Evolutionary conservation across 2,113 vertebrate species (phyloP).

Genomic region (Cryptotis parvus): DNA sequence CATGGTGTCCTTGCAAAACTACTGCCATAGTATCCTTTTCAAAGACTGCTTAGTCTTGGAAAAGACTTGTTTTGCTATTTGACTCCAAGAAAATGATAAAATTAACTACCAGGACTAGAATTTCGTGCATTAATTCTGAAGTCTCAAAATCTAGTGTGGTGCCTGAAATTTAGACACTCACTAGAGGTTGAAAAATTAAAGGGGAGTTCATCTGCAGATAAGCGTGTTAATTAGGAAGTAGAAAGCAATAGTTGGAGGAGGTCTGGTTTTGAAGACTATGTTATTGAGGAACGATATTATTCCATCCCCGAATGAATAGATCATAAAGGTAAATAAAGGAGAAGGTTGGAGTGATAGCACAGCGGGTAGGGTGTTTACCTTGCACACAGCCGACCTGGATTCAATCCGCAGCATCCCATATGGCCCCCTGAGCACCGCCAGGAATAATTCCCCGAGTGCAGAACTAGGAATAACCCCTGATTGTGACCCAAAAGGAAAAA

Average conservation of each 20-base stretch:
- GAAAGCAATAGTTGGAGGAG: slow-evolving; percentile 19
- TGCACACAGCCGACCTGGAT: background rate
- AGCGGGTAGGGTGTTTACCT: background rate
- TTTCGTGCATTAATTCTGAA: slow-evolving; percentile 30
- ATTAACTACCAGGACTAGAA: slow-evolving; percentile 38
- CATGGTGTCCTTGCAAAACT: slow-evolving; percentile 15
- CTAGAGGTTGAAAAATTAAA: slow-evolving; percentile 23
- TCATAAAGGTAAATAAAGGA: slow-evolving; percentile 10
- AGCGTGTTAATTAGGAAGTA: background rate
- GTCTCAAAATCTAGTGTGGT: slow-evolving; percentile 14
- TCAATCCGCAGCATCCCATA: background rate
- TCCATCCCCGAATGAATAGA: slow-evolving; percentile 12
- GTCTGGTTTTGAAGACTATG: slow-evolving; percentile 5
- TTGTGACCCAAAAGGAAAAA: too few species aligned
- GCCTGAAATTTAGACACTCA: background rate
- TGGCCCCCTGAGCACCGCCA: too few species aligned
- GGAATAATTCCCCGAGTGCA: too few species aligned
- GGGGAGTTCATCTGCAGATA: background rate
- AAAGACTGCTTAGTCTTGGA: slow-evolving; percentile 28
- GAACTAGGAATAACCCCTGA: too few species aligned
- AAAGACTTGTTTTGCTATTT: background rate
- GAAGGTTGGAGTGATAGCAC: background rate
- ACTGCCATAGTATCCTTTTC: background rate
- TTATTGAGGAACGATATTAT: background rate
- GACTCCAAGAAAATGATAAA: background rate